phyloP scores from a whole-genome alignment of 2,113 vertebrate genomes.

The Hippocampus zosterae region DNA sequence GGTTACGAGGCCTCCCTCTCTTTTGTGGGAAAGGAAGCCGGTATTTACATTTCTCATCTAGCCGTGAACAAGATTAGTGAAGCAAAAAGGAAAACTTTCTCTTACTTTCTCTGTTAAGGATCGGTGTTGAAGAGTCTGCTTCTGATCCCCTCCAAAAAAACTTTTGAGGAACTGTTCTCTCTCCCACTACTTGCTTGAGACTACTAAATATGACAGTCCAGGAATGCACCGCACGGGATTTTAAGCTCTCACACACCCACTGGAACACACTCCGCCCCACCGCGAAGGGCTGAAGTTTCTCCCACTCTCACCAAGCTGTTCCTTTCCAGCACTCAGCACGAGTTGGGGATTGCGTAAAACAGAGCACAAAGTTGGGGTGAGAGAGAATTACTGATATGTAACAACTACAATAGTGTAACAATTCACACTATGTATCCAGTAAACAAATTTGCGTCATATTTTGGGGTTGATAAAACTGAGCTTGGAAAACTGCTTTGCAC shows the following conservation, averaged over 20 bases:
- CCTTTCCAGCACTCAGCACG: background rate
- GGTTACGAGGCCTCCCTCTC: background rate
- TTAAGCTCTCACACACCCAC: conserved; percentile 29
- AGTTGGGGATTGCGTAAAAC: background rate
- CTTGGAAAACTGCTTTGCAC: too few species aligned
- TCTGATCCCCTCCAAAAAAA: conserved; percentile 4
- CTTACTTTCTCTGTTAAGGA: conserved; percentile 46
- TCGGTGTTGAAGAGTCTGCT: conserved; percentile 14
- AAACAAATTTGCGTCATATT: too few species aligned
- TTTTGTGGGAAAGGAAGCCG: conserved; percentile 4
- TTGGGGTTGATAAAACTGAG: too few species aligned
- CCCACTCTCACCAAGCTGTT: conserved; percentile 10
- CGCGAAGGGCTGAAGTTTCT: background rate
- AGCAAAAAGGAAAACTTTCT: background rate
- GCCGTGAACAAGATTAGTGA: background rate
- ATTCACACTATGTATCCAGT: too few species aligned
- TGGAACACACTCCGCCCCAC: conserved; percentile 11
- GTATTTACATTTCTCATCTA: conserved; percentile 12
- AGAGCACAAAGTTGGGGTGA: background rate
- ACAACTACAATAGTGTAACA: background rate
- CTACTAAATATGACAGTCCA: background rate
- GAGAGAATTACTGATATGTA: background rate
- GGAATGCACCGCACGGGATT: conserved; percentile 21
- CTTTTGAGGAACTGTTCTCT: conserved; percentile 20
- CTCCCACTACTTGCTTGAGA: background rate